A percentile compares a stretch with the other conserved stretches of the same genome.
Evolutionary conservation across 2,113 vertebrate genomes (phyloP).

Genomic region (Otolemur garnettii): DNA sequence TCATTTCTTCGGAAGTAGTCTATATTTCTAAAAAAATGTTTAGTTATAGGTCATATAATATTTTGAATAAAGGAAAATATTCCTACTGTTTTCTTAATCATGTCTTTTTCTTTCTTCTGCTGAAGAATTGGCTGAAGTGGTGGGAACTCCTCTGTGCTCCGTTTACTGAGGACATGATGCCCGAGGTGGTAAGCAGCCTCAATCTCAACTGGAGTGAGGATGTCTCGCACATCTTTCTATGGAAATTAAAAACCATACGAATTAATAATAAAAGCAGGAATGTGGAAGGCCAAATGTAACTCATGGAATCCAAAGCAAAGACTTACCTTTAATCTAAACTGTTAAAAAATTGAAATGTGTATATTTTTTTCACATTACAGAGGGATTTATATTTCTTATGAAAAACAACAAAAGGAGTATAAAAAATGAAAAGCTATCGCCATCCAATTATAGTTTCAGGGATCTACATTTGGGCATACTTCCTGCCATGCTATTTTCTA

Average conservation of each 20-base stretch:
- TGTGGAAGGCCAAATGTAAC: not conserved
- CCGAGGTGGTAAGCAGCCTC: slow-evolving; percentile 92
- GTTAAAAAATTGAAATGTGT: not conserved
- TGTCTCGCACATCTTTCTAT: slow-evolving; percentile 96
- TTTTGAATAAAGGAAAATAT: slow-evolving; percentile 32
- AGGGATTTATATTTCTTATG: not conserved
- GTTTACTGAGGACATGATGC: slow-evolving; percentile 84
- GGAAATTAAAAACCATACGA: slow-evolving; percentile 84
- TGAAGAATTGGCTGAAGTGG: slow-evolving; percentile 95
- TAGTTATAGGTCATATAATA: not conserved
- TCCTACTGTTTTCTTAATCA: slow-evolving; percentile 92
- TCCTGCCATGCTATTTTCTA: not conserved
- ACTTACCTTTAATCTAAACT: not conserved
- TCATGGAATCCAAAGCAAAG: not conserved
- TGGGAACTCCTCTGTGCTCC: slow-evolving; percentile 84
- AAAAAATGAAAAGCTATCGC: not conserved
- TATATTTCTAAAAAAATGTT: not conserved
- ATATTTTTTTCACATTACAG: not conserved
- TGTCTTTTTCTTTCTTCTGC: slow-evolving; percentile 87
- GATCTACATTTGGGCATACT: not conserved
- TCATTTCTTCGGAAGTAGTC: not conserved
- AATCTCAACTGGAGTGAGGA: slow-evolving; percentile 93
- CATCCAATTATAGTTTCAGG: not conserved
- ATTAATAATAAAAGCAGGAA: slow-evolving; percentile 81
- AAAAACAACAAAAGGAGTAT: not conserved